phyloP scores from a whole-genome alignment of 1,140 invertebrate genomes.

The Drosophila parvula region DNA sequence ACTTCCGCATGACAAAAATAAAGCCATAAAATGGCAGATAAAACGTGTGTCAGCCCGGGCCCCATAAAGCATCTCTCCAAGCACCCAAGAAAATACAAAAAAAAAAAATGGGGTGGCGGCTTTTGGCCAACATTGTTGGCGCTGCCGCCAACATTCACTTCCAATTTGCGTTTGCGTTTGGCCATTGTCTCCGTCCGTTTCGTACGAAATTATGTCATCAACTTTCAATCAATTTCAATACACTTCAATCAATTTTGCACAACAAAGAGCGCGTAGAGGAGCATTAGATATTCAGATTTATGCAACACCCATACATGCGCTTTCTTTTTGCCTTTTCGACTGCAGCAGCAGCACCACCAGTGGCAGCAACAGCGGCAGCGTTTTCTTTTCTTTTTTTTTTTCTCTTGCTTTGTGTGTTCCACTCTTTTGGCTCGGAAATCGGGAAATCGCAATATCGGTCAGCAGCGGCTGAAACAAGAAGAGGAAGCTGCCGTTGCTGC shows the following conservation, averaged over 20 bases:
- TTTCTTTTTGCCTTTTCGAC: conserved; percentile 60
- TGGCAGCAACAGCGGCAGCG: neutral
- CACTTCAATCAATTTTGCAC: conserved; percentile 73
- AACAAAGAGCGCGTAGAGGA: conserved; percentile 51
- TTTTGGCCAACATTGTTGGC: conserved; percentile 21
- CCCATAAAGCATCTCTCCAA: conserved; percentile 46
- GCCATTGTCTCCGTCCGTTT: conserved; percentile 44
- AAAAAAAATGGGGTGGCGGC: neutral
- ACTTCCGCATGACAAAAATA: conserved; percentile 47
- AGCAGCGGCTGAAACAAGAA: conserved; percentile 43
- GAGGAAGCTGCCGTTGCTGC: conserved; percentile 27
- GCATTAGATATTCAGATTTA: conserved; percentile 75
- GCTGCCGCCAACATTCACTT: conserved; percentile 60
- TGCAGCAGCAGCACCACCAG: neutral
- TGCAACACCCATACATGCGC: conserved; percentile 55
- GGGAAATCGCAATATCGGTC: conserved; percentile 42
- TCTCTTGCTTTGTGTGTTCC: neutral
- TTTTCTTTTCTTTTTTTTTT: conserved; percentile 3
- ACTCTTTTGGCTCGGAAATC: conserved; percentile 12
- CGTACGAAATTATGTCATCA: conserved; percentile 70
- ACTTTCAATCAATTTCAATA: conserved; percentile 77
- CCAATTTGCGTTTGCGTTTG: conserved; percentile 58
- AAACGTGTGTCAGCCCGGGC: conserved; percentile 30
- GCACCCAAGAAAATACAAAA: conserved; percentile 1
- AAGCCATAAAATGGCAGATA: conserved; percentile 35